These are phyloP conservation scores for Sander lucioperca DNA, from an alignment of 2,113 vertebrate genomes.

Conservation along the genomic window DNA sequence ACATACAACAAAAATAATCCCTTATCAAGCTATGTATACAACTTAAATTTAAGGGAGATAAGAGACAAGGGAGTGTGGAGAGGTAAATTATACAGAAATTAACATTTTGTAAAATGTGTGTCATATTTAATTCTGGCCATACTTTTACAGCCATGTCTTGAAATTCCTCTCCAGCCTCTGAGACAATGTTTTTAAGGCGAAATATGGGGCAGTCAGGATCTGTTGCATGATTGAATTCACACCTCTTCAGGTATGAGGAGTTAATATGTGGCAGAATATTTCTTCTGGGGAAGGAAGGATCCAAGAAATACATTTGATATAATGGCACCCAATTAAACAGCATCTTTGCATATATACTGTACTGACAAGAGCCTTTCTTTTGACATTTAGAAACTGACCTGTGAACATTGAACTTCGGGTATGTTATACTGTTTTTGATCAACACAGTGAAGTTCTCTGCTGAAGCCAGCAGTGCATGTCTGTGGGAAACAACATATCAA, in stretches of 20 bases:
- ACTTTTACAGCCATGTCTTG: conserved; percentile 91
- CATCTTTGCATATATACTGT: background rate
- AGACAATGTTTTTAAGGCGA: conserved; percentile 85
- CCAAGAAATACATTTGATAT: background rate
- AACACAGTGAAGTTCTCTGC: conserved; percentile 94
- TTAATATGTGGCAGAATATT: conserved; percentile 87
- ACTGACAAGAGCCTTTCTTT: background rate
- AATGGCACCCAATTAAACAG: background rate
- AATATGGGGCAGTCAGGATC: conserved; percentile 93
- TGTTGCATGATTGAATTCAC: conserved; percentile 82
- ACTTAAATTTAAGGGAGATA: background rate
- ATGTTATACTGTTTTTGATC: conserved; percentile 93
- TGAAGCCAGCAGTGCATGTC: conserved; percentile 85
- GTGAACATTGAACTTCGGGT: conserved; percentile 91
- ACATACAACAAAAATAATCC: background rate
- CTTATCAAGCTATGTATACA: background rate
- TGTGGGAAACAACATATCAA: conserved; percentile 53
- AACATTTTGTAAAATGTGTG: background rate
- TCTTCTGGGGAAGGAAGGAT: conserved; percentile 79
- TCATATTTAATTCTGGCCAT: background rate
- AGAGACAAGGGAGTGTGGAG: background rate
- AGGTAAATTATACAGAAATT: background rate
- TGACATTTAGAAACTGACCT: conserved; percentile 79
- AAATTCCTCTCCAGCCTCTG: conserved; percentile 87
- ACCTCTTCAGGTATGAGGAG: conserved; percentile 86